Evolutionary conservation across 2,113 vertebrate genomes (phyloP), one percentile per base, ranked within the genome.

Genomic region (Osmerus mordax): DNA sequence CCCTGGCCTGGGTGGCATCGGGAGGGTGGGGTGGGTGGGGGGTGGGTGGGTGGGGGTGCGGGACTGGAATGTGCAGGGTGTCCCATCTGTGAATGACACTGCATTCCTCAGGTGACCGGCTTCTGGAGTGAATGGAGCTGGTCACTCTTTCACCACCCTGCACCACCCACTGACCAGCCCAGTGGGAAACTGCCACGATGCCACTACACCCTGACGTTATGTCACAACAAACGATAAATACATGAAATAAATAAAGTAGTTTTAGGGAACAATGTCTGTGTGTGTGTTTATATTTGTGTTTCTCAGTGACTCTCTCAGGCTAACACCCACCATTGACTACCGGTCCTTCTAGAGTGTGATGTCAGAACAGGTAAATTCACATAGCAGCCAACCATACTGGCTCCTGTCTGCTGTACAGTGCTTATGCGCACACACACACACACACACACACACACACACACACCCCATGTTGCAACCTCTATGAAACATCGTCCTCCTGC

Each of bases 351-450:
- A 25, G 19, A 25, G 59, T 61, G 59, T 71, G 67, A 60, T 36
- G 66, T n/a, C 14, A n/a, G 67, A 81, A 84, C 75, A 13, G 60
- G 77, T 75, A 77, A n/a, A 16, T 51, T 75, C 12, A 67, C 77
- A 79, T 81, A 71, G 72, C 67, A 59, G 56, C 9, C 56, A 23
- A 23, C 8, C 56, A 41, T 5, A 32, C 29, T 32, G 36, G 36
- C 36, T 32, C 29, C 29, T 41, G 36, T 7, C 36, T 6, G 36
- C 36, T 41, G 36, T 41, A 8, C 36, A 41, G 36, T 6, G 36
- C 36, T 41, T 4, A 41, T 41, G 36, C 36, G 8, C 36, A 41
- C 36, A n/a, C n/a, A n/a, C n/a, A n/a, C n/a, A n/a, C n/a, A n/a
- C n/a, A n/a, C n/a, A n/a, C n/a, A 9, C 36, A 41, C 36, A 8